A percentile compares a stretch with the other conserved stretches of the same genome.
These are phyloP conservation scores for Musca vetustissima DNA, from an alignment of 1,140 invertebrate genomes.

Conservation along the genomic window DNA sequence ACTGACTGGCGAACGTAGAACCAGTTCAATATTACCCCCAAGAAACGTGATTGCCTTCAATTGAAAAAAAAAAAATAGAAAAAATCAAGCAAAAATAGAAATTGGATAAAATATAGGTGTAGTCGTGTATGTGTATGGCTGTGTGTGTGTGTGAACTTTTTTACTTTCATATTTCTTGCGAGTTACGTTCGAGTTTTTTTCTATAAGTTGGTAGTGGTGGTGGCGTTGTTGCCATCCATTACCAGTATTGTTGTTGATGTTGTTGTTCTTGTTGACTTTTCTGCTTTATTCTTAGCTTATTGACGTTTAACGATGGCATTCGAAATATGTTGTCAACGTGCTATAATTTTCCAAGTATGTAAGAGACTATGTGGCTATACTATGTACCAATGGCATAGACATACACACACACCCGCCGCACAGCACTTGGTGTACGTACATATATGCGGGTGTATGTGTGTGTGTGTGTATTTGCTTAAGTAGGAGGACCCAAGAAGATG, in stretches of 20 bases:
- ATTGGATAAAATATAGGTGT: too few relatives aligned
- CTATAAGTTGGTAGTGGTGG: background rate
- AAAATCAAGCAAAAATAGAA: background rate
- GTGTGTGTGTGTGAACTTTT: background rate
- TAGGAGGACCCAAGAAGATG: background rate
- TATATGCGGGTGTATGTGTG: background rate
- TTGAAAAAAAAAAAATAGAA: background rate
- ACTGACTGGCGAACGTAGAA: background rate
- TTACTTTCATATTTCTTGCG: constrained; percentile 4
- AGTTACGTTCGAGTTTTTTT: constrained; percentile 1
- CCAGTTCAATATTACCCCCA: constrained; percentile 3
- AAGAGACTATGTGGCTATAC: background rate
- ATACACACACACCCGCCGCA: too few relatives aligned
- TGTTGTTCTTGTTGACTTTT: background rate
- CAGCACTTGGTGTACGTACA: background rate
- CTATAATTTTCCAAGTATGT: constrained; percentile 10
- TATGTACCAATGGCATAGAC: too few relatives aligned
- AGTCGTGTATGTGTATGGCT: too few relatives aligned
- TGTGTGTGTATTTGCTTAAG: background rate
- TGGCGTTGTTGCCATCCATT: background rate
- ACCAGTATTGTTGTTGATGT: background rate
- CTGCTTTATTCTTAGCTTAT: constrained; percentile 15
- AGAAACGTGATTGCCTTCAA: constrained; percentile 18
- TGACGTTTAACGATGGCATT: constrained; percentile 17
- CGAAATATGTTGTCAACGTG: constrained; percentile 20